These are phyloP conservation scores for Steinernema feltiae DNA, from an alignment of 1,140 invertebrate species.

Conservation along the genomic window DNA sequence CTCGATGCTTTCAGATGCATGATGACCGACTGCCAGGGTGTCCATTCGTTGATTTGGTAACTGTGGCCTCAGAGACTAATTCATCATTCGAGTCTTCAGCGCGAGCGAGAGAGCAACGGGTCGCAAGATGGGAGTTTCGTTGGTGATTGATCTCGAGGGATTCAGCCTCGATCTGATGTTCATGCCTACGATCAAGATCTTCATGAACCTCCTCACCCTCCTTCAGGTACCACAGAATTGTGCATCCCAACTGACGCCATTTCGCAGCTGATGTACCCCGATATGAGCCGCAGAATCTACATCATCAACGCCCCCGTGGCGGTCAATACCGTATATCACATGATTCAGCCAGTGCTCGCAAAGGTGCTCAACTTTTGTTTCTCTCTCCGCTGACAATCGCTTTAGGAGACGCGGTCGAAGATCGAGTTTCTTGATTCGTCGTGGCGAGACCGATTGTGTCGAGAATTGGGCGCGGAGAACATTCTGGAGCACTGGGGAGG, in stretches of 20 bases:
- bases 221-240: background rate
- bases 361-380: slow-evolving; percentile 12
- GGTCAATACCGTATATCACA: slow-evolving; percentile 29
- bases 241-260: background rate
- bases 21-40: slow-evolving; percentile 3
- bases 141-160: background rate
- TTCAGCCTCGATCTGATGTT: slow-evolving; percentile 8
- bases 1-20: background rate
- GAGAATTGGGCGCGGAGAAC: slow-evolving; percentile 27
- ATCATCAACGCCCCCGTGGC: slow-evolving; percentile 27
- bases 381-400: too few species aligned
- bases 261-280: background rate
- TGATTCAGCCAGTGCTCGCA: slow-evolving; percentile 30
- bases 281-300: slow-evolving; percentile 28
- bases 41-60: background rate
- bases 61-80: background rate
- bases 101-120: background rate
- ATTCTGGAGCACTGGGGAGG: slow-evolving; percentile 33
- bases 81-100: background rate
- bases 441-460: slow-evolving; percentile 23
- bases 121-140: slow-evolving; percentile 4
- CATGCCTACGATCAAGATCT: slow-evolving; percentile 4
- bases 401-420: background rate
- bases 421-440: slow-evolving; percentile 18
- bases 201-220: background rate